Evolutionary conservation across 2,888 invertebrate genomes (phyloP).

Genomic region (Campoplex capitator): DNA sequence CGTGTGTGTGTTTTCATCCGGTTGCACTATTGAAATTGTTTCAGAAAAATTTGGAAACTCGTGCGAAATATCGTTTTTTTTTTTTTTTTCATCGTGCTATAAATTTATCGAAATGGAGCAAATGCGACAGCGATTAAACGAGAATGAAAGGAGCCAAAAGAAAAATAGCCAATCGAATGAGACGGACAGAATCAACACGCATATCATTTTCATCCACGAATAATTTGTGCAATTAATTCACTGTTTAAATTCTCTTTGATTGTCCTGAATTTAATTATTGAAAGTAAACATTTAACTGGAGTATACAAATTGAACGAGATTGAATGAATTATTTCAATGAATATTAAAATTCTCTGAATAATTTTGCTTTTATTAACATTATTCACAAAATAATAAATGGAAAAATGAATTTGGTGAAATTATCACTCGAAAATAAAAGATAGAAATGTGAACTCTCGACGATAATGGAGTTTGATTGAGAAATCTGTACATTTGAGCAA

Average conservation of each 20-base stretch:
- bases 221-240: background rate
- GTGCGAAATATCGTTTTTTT: slow-evolving; percentile 24
- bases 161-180: background rate
- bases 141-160: background rate
- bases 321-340: background rate
- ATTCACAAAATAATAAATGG: too few relatives aligned
- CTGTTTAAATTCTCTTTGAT: background rate
- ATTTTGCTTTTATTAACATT: too few relatives aligned
- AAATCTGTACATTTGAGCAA: background rate
- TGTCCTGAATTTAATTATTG: background rate
- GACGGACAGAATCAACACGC: background rate
- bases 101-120: slow-evolving; percentile 4
- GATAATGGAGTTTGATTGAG: background rate
- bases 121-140: background rate
- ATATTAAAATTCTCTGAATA: background rate
- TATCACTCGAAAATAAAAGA: too few relatives aligned
- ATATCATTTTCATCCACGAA: background rate
- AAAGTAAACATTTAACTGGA: background rate
- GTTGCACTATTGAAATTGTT: slow-evolving; percentile 32
- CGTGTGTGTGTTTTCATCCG: background rate
- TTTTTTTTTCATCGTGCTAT: slow-evolving; percentile 6
- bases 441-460: background rate
- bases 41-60: slow-evolving; percentile 34
- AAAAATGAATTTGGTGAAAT: background rate
- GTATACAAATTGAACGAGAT: background rate